Conservation (phyloP, 2,113 vertebrate species). For the Ovis canadensis region DNA sequence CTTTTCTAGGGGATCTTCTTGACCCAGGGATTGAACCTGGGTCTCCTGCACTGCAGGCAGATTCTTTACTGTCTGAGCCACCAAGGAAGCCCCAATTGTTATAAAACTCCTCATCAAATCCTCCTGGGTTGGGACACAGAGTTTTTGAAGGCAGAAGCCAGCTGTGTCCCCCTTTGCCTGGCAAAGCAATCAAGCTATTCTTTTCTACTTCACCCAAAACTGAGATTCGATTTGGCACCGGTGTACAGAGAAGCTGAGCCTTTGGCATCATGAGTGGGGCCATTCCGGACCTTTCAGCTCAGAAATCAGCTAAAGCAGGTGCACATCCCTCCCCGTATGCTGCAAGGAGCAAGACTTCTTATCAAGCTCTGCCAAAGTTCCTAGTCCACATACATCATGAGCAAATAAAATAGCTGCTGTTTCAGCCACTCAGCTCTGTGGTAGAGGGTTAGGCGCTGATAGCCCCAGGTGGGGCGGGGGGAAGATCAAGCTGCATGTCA, state of each 20-base stretch:
- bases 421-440: not conserved
- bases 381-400: not conserved
- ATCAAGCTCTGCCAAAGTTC: not conserved
- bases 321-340: not conserved
- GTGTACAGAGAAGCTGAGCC: not conserved
- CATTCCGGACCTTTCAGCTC: not conserved
- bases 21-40: not conserved
- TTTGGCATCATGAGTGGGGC: not conserved
- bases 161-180: not conserved
- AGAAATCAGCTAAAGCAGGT: not conserved
- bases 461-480: rapidly evolving
- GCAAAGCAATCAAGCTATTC: not conserved
- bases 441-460: not conserved
- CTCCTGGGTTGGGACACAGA: not conserved
- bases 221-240: not conserved
- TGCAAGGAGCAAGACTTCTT: not conserved
- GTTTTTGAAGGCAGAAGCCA: not conserved
- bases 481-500: rapidly evolving
- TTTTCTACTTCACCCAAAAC: not conserved
- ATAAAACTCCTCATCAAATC: not conserved
- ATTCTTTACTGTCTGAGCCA: not conserved
- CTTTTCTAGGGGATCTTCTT: not conserved
- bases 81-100: not conserved
- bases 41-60: not conserved
- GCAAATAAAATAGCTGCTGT: not conserved